Evolutionary conservation across 2,888 invertebrate genomes (phyloP), one percentile per base, ranked within the genome.

Genomic region (Ophioninae sp.): DNA sequence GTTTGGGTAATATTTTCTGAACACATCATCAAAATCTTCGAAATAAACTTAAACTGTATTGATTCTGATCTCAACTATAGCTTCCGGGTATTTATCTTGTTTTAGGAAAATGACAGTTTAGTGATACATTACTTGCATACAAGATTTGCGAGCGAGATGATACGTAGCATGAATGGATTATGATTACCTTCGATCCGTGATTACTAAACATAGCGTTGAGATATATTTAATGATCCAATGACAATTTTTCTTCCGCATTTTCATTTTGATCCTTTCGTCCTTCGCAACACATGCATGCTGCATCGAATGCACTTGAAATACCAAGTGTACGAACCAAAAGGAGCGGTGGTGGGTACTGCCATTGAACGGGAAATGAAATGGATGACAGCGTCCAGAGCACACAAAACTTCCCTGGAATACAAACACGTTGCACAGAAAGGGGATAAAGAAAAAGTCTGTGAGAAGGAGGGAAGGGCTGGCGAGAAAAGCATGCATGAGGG

Each of bases 341-440:
- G n/a, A 56, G 69, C 20, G 6, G 7, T 10, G 37, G n/a, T 10
- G 56, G 56, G 23, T 13, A 13, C 8, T 7, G 17, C 13, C 21
- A 44, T 21, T 13, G 20, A 44, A 21, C 20, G 10, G 20, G 21
- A 61, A 62, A 74, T 62, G 30, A 62, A 74, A 74, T 74, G 50
- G 44, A 62, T 44, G 50, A 62, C 44, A 50, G 44, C 62, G 44
- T 6, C 7, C n/a, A 50, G 13, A 62, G 62, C 6, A 62, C 17
- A 74, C 50, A 13, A n/a, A 64, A 50, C 8, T 21, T 62, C 20
- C 20, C 44, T 13, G 30, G 30, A 44, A 62, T 30, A 62, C n/a
- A 44, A 44, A 62, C n/a, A 50, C n/a, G 10, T n/a, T 50, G 62
- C 8, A 61, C 30, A 44, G 30, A 39, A 73, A 8, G 10, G 8